These are phyloP conservation scores for Gambusia affinis DNA, from an alignment of 2,113 vertebrate species.

Conservation along the genomic window DNA sequence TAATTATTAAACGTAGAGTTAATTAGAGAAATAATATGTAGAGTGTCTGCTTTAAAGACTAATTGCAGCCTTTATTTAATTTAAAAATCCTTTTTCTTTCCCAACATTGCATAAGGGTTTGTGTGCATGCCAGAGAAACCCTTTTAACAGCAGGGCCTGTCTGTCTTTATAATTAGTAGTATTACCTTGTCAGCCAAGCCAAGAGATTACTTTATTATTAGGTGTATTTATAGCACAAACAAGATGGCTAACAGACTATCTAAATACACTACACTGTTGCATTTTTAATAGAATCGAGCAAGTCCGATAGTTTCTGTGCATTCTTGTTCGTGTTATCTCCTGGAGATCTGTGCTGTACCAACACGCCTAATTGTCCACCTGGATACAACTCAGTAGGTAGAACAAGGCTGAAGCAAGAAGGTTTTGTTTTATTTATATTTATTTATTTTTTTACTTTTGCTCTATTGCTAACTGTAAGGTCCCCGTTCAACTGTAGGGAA, in stretches of 20 bases:
- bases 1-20: constrained; percentile 23
- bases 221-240: constrained; percentile 25
- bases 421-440: constrained; percentile 12
- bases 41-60: constrained; percentile 17
- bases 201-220: constrained; percentile 14
- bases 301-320: constrained; percentile 23
- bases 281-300: constrained; percentile 27
- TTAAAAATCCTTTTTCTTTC: not conserved
- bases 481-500: constrained; percentile 43
- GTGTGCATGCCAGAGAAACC: constrained; percentile 29
- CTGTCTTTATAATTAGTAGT: constrained; percentile 39
- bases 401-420: constrained; percentile 39
- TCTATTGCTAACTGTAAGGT: constrained; percentile 32
- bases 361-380: constrained; percentile 44
- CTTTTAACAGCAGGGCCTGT: constrained; percentile 33
- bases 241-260: not conserved
- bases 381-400: constrained; percentile 37
- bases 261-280: not conserved
- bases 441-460: not conserved
- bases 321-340: constrained; percentile 34
- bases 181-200: constrained; percentile 33
- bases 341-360: constrained; percentile 24
- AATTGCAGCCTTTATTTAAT: constrained; percentile 16
- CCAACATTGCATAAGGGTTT: constrained; percentile 11
- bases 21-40: constrained; percentile 28